Conservation (phyloP, 2,113 vertebrate genomes). For the Forbesichthys agassizii region DNA sequence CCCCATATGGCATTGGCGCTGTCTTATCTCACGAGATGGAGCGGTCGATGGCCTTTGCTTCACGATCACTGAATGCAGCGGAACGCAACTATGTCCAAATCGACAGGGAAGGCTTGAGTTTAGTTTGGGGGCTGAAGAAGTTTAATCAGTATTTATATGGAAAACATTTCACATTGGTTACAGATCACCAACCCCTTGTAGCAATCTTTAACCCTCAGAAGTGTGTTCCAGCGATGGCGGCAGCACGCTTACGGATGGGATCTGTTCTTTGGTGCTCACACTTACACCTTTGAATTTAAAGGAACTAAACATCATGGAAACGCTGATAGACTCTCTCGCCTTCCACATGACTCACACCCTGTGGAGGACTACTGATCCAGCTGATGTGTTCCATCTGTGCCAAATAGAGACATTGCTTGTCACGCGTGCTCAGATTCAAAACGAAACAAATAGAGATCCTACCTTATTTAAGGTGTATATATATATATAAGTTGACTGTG, state of each 20-base stretch:
- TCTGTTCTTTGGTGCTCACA: constrained; percentile 26
- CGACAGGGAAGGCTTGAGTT: constrained; percentile 18
- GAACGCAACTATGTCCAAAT: constrained; percentile 28
- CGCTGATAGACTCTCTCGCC: constrained; percentile 8
- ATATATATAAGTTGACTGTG: too few species aligned
- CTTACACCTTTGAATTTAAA: not conserved
- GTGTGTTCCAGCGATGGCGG: constrained; percentile 2
- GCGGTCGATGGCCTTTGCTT: too few species aligned
- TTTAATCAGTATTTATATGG: constrained; percentile 20
- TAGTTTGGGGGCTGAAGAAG: constrained; percentile 17
- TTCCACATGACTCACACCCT: not conserved
- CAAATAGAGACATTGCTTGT: not conserved
- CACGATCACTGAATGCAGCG: not conserved
- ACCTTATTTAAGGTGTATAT: too few species aligned
- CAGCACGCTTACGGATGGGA: constrained; percentile 13
- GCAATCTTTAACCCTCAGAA: constrained; percentile 5
- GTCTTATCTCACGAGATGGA: too few species aligned
- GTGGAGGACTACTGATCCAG: not conserved
- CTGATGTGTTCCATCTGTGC: not conserved
- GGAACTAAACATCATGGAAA: not conserved
- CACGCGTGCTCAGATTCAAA: not conserved
- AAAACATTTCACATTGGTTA: constrained; percentile 16
- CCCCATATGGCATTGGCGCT: too few species aligned
- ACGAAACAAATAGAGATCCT: too few species aligned
- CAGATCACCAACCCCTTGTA: constrained; percentile 9